Base-by-base conservation (phyloP, 2,113 vertebrate species). In the Diphyllodes magnificus region DNA sequence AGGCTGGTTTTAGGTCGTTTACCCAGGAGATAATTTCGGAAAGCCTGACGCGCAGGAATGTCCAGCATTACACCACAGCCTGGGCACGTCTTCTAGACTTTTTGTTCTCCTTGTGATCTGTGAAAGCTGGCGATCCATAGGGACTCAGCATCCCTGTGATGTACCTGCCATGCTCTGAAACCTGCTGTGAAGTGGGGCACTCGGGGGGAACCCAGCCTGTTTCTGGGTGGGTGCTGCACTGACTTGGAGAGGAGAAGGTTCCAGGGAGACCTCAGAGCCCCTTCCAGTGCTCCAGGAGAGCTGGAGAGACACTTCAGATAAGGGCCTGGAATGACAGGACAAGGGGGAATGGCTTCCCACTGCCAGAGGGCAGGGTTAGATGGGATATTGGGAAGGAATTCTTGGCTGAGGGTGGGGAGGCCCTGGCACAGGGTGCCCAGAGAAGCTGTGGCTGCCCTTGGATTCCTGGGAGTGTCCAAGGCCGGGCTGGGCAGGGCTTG, bases 11-110 rank as follows among this genome's bases (percentile, higher is more conserved):
- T 53, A 53, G 69, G 77, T 17, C 88, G 69, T 93, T 96, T 75
- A 65, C 71, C 59, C 79, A 92, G 63, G 78, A 94, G 86, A 87
- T 61, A 72, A 81, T 88, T 89, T 85, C 47, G 94, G 93, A 92
- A 95, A 90, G 97, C 56, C 82, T 96, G 86, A 81, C 39, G 1
- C 1, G 2, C 37, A 81, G 70, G 88, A 86, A 94, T 22, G 76
- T 31, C 33, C 75, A 89, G 86, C 77, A 57, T 91, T 84, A 65
- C 9, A 10, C 39, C 44, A 39, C 0, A 2, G 81, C 81, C 65
- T 8, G 69, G 54, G 57, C 50, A 50, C 2, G 6, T 71, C 87
- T 61, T 31, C 63, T 65, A 42, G 72, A 78, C 61, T 21, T 76
- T 64, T 72, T 86, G 89, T 60, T 91, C n/a, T 70, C 54, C 60